phyloP scores from a whole-genome alignment of 2,797 vertebrate genomes.

The Tachyglossus aculeatus region DNA sequence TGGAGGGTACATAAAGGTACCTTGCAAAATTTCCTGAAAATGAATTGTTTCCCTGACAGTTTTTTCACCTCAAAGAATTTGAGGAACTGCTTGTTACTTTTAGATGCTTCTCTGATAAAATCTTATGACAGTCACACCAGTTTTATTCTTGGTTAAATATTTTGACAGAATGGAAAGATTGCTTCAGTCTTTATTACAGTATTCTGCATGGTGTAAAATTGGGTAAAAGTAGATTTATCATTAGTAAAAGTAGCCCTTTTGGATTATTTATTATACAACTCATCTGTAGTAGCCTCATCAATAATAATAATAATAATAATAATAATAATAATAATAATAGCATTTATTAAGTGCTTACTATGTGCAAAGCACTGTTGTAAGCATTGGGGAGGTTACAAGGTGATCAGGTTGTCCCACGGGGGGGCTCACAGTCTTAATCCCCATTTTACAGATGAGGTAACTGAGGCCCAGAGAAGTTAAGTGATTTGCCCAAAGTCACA shows the following conservation, averaged over 20 bases:
- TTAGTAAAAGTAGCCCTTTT: conserved; percentile 56
- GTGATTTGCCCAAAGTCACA: too few relatives aligned
- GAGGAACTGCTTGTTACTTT: conserved; percentile 67
- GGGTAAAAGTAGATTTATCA: conserved; percentile 49
- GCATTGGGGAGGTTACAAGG: too few relatives aligned
- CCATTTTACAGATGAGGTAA: too few relatives aligned
- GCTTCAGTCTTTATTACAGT: conserved; percentile 63
- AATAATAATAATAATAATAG: too few relatives aligned
- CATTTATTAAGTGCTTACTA: too few relatives aligned
- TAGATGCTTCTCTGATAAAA: conserved; percentile 70
- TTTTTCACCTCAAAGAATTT: conserved; percentile 66
- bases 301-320: too few relatives aligned
- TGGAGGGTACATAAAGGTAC: conserved; percentile 39
- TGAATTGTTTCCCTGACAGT: conserved; percentile 55
- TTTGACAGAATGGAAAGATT: conserved; percentile 76
- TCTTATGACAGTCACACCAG: conserved; percentile 77
- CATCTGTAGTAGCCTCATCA: too few relatives aligned
- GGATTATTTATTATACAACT: too few relatives aligned
- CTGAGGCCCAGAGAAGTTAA: too few relatives aligned
- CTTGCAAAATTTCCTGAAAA: conserved; percentile 50
- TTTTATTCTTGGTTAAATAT: conserved; percentile 75
- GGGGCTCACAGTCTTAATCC: too few relatives aligned
- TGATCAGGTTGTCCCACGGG: too few relatives aligned
- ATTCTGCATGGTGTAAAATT: conserved; percentile 60
- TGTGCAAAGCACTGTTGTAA: too few relatives aligned